Conservation (phyloP, 2,888 invertebrate species). For the Megastigmus dorsalis region DNA sequence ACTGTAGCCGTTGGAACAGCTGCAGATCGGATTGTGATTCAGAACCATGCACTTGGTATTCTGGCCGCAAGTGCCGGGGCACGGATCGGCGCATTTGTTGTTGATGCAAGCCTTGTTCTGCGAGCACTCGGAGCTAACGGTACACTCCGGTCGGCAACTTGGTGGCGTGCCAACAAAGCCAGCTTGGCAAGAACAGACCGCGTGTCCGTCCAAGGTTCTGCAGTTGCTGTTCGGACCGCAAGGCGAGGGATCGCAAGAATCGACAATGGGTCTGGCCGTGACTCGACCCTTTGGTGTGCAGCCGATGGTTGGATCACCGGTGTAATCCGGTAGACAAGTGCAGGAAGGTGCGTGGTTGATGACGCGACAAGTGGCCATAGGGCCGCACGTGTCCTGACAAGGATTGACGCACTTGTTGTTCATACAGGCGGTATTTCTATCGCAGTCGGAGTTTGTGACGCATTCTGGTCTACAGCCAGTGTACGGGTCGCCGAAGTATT, state of each 20-base stretch:
- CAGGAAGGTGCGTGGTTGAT: constrained; percentile 89
- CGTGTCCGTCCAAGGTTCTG: constrained; percentile 84
- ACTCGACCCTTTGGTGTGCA: constrained; percentile 70
- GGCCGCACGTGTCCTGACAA: constrained; percentile 88
- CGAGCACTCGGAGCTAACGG: constrained; percentile 88
- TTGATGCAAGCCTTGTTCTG: constrained; percentile 88
- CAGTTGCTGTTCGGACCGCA: constrained; percentile 90
- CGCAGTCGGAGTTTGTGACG: constrained; percentile 88
- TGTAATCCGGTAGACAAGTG: constrained; percentile 85
- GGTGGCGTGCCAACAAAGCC: constrained; percentile 87
- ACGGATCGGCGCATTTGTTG: constrained; percentile 88
- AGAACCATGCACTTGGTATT: constrained; percentile 89
- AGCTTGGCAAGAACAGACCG: constrained; percentile 86
- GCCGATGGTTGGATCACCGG: constrained; percentile 83
- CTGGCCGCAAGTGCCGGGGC: constrained; percentile 86
- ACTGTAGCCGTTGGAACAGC: constrained; percentile 84
- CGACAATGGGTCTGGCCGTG: constrained; percentile 61
- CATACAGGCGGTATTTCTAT: constrained; percentile 84
- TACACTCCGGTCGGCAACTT: constrained; percentile 87
- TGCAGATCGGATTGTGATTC: constrained; percentile 91
- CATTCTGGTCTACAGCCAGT: constrained; percentile 91
- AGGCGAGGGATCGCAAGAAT: constrained; percentile 88
- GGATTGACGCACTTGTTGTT: constrained; percentile 91
- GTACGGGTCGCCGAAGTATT: constrained; percentile 92
- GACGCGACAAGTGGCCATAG: constrained; percentile 86